Evolutionary conservation across 2,113 vertebrate species (phyloP).

Genomic region (Saguinus imperator): DNA sequence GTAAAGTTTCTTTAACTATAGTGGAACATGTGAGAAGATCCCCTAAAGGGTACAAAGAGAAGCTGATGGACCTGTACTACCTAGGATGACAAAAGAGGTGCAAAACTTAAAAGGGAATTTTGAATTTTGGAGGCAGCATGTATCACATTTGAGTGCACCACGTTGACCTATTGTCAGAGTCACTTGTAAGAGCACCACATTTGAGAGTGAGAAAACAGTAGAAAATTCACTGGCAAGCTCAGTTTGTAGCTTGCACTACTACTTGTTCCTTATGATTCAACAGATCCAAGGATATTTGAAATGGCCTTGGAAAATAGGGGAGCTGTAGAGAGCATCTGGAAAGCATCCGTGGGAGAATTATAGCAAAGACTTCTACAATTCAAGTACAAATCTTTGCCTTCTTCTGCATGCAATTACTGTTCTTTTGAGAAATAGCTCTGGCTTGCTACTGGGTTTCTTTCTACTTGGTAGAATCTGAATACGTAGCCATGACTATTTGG

Average conservation of each 20-base stretch:
- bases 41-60: neutral
- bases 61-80: neutral
- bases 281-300: neutral
- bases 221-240: neutral
- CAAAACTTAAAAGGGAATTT: neutral
- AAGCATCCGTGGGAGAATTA: neutral
- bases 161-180: neutral
- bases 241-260: neutral
- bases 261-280: neutral
- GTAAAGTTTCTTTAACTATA: neutral
- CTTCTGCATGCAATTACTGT: neutral
- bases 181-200: neutral
- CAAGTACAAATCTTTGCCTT: neutral
- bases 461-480: neutral
- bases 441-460: neutral
- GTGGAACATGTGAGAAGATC: neutral
- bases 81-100: neutral
- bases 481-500: neutral
- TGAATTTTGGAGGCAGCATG: neutral
- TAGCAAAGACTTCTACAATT: neutral
- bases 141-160: neutral
- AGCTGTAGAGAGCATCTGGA: neutral
- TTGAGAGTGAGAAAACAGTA: neutral
- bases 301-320: neutral
- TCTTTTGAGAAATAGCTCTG: neutral